A percentile compares a stretch with the other conserved stretches of the same genome.
phyloP scores from a whole-genome alignment of 1,140 invertebrate genomes.

The Adelges cooleyi region DNA sequence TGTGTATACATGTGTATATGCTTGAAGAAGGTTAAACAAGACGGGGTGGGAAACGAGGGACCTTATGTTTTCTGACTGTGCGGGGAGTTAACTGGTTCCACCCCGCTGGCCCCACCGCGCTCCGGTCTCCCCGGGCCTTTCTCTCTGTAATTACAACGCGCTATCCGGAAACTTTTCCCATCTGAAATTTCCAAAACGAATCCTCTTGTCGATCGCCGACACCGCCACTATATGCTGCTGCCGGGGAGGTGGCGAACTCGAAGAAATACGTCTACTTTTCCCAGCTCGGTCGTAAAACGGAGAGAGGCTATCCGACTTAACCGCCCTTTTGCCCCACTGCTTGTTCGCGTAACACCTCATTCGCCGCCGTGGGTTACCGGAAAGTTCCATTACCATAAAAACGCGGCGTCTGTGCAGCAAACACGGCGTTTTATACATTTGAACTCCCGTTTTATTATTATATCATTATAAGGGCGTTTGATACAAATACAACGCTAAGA shows the following conservation, averaged over 20 bases:
- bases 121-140: not conserved
- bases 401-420: too few species aligned
- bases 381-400: slow-evolving; percentile 19
- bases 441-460: too few species aligned
- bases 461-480: too few species aligned
- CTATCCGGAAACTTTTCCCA: slow-evolving; percentile 21
- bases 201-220: not conserved
- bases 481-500: too few species aligned
- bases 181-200: slow-evolving; percentile 25
- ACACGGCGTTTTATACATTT: too few species aligned
- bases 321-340: not conserved
- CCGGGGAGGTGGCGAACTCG: too few species aligned
- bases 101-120: not conserved
- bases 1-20: too few species aligned
- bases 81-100: slow-evolving; percentile 22
- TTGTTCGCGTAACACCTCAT: not conserved
- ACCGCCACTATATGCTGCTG: too few species aligned
- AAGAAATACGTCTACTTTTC: slow-evolving; percentile 24
- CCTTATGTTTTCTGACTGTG: not conserved
- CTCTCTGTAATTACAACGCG: slow-evolving; percentile 12
- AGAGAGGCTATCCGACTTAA: not conserved
- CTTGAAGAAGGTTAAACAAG: too few species aligned
- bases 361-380: not conserved
- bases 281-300: slow-evolving; percentile 20
- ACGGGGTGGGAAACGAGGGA: too few species aligned